Conservation (phyloP, 2,113 vertebrate genomes). For the Bos indicus region DNA sequence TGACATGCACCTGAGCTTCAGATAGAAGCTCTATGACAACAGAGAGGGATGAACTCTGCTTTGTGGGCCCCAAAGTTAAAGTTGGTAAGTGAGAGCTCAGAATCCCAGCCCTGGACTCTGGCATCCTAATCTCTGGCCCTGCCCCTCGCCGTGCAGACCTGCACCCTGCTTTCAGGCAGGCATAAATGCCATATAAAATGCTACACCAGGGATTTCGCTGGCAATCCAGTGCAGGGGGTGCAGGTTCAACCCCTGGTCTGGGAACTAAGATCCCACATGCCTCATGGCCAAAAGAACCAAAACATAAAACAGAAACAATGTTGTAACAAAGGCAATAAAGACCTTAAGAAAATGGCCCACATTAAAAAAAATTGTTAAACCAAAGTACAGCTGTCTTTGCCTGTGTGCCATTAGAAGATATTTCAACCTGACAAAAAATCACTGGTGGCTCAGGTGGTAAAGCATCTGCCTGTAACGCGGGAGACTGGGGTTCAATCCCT, state of each 20-base stretch:
- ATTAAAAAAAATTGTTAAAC: not conserved
- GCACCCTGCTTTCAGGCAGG: not conserved
- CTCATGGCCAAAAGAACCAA: not conserved
- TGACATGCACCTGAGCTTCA: not conserved
- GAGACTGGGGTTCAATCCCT: not conserved
- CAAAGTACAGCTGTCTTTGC: not conserved
- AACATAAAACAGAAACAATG: not conserved
- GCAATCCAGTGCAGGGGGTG: not conserved
- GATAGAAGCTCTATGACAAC: not conserved
- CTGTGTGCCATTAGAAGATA: not conserved
- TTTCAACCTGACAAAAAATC: not conserved
- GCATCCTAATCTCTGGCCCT: not conserved
- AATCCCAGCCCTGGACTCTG: not conserved
- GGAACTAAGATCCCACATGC: not conserved
- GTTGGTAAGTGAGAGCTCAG: not conserved
- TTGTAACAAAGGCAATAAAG: not conserved
- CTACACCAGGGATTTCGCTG: not conserved
- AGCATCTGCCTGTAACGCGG: rapidly evolving
- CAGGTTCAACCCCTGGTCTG: not conserved
- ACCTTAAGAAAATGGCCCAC: not conserved
- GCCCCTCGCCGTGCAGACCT: not conserved
- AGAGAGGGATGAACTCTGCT: not conserved
- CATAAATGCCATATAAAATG: not conserved
- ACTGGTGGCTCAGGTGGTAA: not conserved
- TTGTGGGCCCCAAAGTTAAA: not conserved